A percentile compares a stretch with the other conserved stretches of the same genome.
Conservation (phyloP, 2,888 invertebrate species). For the Temnothorax ravouxi region DNA sequence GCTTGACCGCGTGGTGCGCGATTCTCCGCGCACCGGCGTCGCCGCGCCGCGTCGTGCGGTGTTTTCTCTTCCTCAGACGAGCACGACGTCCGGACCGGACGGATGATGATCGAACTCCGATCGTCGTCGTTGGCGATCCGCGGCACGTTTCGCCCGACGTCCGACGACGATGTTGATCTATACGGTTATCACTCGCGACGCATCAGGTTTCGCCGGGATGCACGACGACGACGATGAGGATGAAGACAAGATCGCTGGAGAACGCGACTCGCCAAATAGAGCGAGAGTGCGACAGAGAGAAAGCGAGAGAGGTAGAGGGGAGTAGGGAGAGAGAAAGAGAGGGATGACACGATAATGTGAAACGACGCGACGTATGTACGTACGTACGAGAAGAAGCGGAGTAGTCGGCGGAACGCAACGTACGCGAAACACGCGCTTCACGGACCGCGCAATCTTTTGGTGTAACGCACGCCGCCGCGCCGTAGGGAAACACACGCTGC, state of each 20-base stretch:
- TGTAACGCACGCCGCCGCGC: conserved; percentile 71
- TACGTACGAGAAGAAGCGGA: conserved; percentile 58
- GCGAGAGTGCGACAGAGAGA: neutral
- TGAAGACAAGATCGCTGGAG: neutral
- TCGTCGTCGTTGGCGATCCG: neutral
- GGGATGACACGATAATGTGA: conserved; percentile 27
- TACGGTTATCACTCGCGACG: conserved; percentile 29
- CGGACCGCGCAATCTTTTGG: conserved; percentile 71
- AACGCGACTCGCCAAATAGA: conserved; percentile 41
- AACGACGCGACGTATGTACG: conserved; percentile 60
- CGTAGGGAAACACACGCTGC: conserved; percentile 70
- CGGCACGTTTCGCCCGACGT: conserved; percentile 1
- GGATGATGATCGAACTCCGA: neutral
- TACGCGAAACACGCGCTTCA: conserved; percentile 76
- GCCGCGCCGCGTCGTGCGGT: too few species aligned
- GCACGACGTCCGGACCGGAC: conserved; percentile 4
- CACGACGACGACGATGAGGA: conserved; percentile 4
- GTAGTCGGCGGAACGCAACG: conserved; percentile 54
- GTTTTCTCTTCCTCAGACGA: neutral
- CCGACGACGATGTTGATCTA: conserved; percentile 4
- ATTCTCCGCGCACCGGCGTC: neutral
- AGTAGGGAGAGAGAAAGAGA: neutral
- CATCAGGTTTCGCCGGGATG: conserved; percentile 1
- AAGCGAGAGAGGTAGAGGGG: neutral
- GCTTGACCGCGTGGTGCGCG: conserved; percentile 51